Base-by-base conservation (phyloP, 1,140 invertebrate species). In the Gryllus bimaculatus region DNA sequence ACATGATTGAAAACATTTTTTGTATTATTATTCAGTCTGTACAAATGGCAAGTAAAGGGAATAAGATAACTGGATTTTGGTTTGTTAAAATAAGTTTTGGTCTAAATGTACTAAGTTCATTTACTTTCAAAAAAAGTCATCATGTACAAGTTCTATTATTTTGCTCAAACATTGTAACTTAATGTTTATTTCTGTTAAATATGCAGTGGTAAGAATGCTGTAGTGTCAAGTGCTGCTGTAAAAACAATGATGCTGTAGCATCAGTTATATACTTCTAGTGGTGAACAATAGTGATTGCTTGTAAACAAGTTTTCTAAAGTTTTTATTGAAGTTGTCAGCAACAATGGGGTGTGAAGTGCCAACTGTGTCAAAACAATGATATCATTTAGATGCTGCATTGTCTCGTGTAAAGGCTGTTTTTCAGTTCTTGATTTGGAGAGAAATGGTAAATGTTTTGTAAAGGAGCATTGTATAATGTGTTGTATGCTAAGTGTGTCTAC, bases 281-380 rank as follows among this genome's bases (percentile, higher is more conserved):
- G 18, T 66, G 54, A 66, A 66, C 54, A 66, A 66, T 66, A 66
- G 54, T 66, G 54, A 13, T 66, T 10, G 18, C 54, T 66, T 66
- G 54, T 66, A 66, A 66, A 66, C 54, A 66, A 66, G 54, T 66
- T 66, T 66, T 66, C 54, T 66, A 66, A 66, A 66, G 18, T 66
- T 66, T 66, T 66, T 66, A 66, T 18, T 66, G 54, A 66, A 66
- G 54, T 66, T 66, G 54, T 66, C 54, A 66, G 54, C 54, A 66
- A 66, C 54, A 66, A 66, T 66, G 54, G 54, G 54, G 18, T 66
- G 54, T 66, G 54, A 66, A 66, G 54, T 66, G 54, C 54, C 54
- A 66, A 66, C 18, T 66, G 54, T 66, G 54, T 66, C 54, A 66
- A 66, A 66, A 66, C 54, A 66, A 66, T 13, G 10, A 66, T 66